Evolutionary conservation across 2,888 invertebrate genomes (phyloP).

Genomic region (Ormyrus rosae): DNA sequence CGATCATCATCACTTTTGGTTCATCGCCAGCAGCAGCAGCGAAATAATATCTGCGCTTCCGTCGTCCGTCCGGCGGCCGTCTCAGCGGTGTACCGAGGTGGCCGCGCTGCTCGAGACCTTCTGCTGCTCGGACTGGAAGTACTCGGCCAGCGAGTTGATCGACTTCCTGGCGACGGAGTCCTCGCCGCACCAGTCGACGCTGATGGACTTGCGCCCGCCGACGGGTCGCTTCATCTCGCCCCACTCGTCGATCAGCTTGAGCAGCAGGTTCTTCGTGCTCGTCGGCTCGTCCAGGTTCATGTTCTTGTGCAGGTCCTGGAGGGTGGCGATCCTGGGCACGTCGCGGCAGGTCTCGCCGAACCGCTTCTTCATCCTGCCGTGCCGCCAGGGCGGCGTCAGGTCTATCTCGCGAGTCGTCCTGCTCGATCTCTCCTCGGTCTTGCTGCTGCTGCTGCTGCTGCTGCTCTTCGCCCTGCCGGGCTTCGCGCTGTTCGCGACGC

Average conservation of each 20-base stretch:
- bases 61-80: neutral
- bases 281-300: conserved; percentile 71
- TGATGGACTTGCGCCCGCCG: conserved; percentile 81
- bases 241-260: conserved; percentile 87
- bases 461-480: neutral
- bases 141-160: conserved; percentile 88
- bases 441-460: conserved; percentile 7
- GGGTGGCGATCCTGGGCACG: conserved; percentile 71
- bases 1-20: too few relatives aligned
- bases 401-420: conserved; percentile 63
- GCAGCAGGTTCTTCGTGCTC: conserved; percentile 85
- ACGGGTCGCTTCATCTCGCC: conserved; percentile 79
- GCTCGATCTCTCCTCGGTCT: neutral
- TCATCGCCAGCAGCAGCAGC: too few relatives aligned
- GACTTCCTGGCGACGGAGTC: conserved; percentile 86
- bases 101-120: conserved; percentile 56
- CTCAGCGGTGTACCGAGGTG: conserved; percentile 43
- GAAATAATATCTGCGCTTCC: neutral
- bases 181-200: conserved; percentile 85
- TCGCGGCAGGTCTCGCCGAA: conserved; percentile 73
- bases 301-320: conserved; percentile 69
- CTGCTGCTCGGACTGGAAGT: conserved; percentile 80
- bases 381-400: conserved; percentile 71
- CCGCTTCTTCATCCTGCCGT: conserved; percentile 66
- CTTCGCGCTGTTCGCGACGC: neutral